These are phyloP conservation scores for Ecliptopera silaceata DNA, from an alignment of 2,888 invertebrate species.

Conservation along the genomic window DNA sequence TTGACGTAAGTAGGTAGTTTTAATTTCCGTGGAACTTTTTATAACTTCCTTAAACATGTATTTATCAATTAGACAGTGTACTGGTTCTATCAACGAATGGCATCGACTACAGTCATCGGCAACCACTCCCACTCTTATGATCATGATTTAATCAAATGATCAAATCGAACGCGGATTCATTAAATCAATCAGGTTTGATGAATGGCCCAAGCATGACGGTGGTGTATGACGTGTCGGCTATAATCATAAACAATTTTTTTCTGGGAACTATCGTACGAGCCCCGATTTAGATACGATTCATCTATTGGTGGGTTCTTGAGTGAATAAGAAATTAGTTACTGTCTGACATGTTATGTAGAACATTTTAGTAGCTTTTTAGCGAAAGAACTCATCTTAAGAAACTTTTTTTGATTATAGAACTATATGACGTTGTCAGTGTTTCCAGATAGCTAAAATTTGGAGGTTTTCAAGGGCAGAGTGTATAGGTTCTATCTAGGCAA, in stretches of 20 bases:
- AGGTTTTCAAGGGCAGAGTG: too few relatives aligned
- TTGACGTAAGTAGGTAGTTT: too few relatives aligned
- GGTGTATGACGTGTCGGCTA: slow-evolving; percentile 14
- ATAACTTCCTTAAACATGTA: too few relatives aligned
- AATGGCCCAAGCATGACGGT: slow-evolving; percentile 15
- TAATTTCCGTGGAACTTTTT: background rate
- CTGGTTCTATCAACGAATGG: background rate
- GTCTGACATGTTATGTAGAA: too few relatives aligned
- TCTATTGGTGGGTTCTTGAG: slow-evolving; percentile 1
- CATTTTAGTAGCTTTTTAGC: too few relatives aligned
- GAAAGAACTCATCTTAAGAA: too few relatives aligned
- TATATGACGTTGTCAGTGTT: too few relatives aligned
- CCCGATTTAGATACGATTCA: slow-evolving; percentile 20
- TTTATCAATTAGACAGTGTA: background rate
- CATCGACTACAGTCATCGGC: slow-evolving; percentile 10
- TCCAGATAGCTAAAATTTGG: too few relatives aligned
- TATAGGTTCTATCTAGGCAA: too few relatives aligned
- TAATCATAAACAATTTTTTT: slow-evolving; percentile 23
- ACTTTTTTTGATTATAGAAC: too few relatives aligned
- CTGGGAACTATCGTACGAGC: slow-evolving; percentile 15
- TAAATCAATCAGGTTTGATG: slow-evolving; percentile 30
- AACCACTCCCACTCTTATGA: slow-evolving; percentile 22
- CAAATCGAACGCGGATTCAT: slow-evolving; percentile 32
- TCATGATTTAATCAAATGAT: slow-evolving; percentile 36
- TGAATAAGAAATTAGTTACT: slow-evolving; percentile 1